Base-by-base conservation (phyloP, 2,113 vertebrate genomes). In the Bubo bubo region DNA sequence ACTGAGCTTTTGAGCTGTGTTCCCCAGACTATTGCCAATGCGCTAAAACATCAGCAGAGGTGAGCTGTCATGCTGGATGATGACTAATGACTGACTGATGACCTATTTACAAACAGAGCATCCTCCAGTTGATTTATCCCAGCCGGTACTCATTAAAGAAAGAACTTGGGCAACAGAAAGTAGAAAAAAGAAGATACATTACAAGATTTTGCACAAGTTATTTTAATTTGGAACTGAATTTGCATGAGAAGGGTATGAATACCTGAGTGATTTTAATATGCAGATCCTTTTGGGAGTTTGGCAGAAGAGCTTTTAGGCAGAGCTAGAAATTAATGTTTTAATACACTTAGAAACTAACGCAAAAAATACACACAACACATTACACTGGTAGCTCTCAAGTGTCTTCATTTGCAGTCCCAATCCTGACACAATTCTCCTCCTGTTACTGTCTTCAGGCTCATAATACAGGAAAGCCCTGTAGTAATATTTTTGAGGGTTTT, bases 381-480 rank as follows among this genome's bases (percentile, higher is more conserved):
- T 15, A 9, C 18, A 17, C 26, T 21, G 55, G 43, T 21, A 18
- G 37, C n/a, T 85, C 62, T 58, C 30, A 24, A 59, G 26, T 1
- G 0, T 45, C 62, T 59, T 56, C 24, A 8, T 22, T 59, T 3
- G 0, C 6, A 9, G 50, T 27, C 58, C 35, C 37, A 20, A 2
- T 37, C 71, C 43, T 49, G 34, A 26, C 30, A 45, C 23, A 68
- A 17, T 14, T 47, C 10, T 28, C 27, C 32, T 55, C 64, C n/a
- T 53, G 13, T 24, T 30, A 6, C 13, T 41, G 10, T 14, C 64
- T 59, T 47, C 52, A 35, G 76, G 14, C 16, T 73, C 53, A 11
- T 43, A 34, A 35, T 4, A 50, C 3, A 1, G 5, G n/a, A 41
- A 76, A 37, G 4, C 12, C 12, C 18, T 34, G 9, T 32, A 50